Conservation (phyloP, 1,140 invertebrate genomes). For the Eufriesea mexicana region DNA sequence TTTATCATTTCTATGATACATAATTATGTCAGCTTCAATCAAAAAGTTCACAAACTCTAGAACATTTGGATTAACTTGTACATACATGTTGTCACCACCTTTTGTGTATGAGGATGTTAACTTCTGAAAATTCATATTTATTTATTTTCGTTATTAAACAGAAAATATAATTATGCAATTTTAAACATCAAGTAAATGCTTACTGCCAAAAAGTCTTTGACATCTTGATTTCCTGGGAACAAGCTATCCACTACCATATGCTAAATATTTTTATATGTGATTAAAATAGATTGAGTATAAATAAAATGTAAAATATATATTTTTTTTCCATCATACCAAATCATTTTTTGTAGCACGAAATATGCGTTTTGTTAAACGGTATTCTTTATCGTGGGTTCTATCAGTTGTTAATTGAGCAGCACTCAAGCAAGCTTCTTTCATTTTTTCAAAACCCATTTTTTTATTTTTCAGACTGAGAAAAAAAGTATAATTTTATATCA, state of each 20-base stretch:
- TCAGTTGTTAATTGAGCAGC: conserved; percentile 40
- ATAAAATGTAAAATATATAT: not conserved
- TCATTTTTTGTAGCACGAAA: conserved; percentile 69
- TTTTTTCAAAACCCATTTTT: conserved; percentile 63
- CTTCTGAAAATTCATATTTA: conserved; percentile 58
- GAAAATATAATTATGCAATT: not conserved
- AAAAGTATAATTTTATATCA: not conserved
- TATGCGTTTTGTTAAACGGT: conserved; percentile 41
- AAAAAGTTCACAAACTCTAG: conserved; percentile 68
- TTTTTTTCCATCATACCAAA: conserved; percentile 66
- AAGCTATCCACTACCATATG: conserved; percentile 55
- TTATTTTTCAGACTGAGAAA: conserved; percentile 71
- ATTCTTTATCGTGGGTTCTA: conserved; percentile 62
- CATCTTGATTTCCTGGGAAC: conserved; percentile 66
- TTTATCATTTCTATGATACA: conserved; percentile 74
- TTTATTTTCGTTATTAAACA: conserved; percentile 1
- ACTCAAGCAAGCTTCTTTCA: conserved; percentile 66
- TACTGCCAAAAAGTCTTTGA: conserved; percentile 70
- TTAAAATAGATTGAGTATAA: not conserved
- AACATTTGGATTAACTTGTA: conserved; percentile 60
- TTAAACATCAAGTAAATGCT: conserved; percentile 36
- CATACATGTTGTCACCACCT: conserved; percentile 77
- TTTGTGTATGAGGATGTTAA: conserved; percentile 64
- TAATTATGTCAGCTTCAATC: conserved; percentile 69
- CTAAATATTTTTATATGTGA: conserved; percentile 54